phyloP scores from a whole-genome alignment of 2,888 invertebrate genomes.

The Drosophila emarginata region DNA sequence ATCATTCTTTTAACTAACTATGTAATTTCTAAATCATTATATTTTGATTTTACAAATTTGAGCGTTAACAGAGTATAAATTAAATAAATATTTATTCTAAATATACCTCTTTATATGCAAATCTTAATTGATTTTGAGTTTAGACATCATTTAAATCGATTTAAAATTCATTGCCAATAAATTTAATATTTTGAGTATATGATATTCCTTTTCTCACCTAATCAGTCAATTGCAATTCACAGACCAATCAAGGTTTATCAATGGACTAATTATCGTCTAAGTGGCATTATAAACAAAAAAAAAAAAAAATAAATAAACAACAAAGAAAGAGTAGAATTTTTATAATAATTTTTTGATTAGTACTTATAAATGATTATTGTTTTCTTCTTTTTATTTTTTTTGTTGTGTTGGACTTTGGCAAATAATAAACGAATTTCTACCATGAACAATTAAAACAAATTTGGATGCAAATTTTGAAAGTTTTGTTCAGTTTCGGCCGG shows the following conservation, averaged over 20 bases:
- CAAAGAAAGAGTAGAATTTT: slow-evolving; percentile 36
- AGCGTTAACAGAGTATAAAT: not conserved
- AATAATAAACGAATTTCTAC: slow-evolving; percentile 1
- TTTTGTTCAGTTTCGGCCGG: not conserved
- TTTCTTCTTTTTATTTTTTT: not conserved
- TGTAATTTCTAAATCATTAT: not conserved
- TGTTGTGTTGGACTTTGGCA: not conserved
- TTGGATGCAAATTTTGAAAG: slow-evolving; percentile 9
- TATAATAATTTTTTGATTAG: slow-evolving; percentile 17
- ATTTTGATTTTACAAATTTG: no score
- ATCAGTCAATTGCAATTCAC: slow-evolving; percentile 30
- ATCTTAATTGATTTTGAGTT: not conserved
- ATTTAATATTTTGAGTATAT: no score
- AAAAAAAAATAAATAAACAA: slow-evolving; percentile 5
- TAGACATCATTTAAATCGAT: not conserved
- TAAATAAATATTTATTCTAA: no score
- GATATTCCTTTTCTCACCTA: slow-evolving; percentile 5
- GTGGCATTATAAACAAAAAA: not conserved
- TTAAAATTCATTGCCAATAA: not conserved
- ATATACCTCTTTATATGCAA: no score
- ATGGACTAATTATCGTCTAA: slow-evolving; percentile 35
- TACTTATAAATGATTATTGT: not conserved
- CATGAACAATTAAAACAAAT: slow-evolving; percentile 25
- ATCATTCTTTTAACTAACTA: no score
- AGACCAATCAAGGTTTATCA: slow-evolving; percentile 18